phyloP scores from a whole-genome alignment of 1,140 invertebrate species.

The Caenorhabditis elegans region DNA sequence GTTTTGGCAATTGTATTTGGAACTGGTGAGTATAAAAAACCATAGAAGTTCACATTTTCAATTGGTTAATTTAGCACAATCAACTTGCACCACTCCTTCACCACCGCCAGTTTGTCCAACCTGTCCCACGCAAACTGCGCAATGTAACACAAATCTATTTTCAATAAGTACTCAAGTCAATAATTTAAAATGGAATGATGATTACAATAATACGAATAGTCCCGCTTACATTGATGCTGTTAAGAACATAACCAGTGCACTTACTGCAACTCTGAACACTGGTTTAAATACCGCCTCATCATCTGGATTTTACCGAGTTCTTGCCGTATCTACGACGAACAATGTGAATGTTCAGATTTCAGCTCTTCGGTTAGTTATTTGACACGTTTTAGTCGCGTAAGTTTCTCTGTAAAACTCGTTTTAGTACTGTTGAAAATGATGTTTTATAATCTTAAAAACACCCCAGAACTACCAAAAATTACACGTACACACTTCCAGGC shows the following conservation, averaged over 20 bases:
- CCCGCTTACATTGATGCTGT: neutral
- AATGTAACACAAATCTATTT: neutral
- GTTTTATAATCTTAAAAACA: too few relatives aligned
- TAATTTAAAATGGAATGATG: neutral
- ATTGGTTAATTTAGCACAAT: neutral
- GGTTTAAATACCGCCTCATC: neutral
- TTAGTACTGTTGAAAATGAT: too few relatives aligned
- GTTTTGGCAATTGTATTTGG: conserved; percentile 6
- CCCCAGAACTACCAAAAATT: too few relatives aligned
- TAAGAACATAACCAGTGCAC: neutral
- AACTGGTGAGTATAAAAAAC: neutral
- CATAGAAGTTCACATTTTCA: too few relatives aligned
- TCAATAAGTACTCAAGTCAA: neutral
- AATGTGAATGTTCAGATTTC: neutral
- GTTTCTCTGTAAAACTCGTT: too few relatives aligned
- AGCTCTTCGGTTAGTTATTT: neutral
- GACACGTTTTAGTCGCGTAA: too few relatives aligned
- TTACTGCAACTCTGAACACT: neutral
- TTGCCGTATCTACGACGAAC: neutral
- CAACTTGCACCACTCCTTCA: neutral
- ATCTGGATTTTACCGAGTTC: neutral
- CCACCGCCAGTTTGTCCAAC: neutral
- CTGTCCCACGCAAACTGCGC: neutral
- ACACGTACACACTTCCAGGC: neutral
- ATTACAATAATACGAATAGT: neutral